Evolutionary conservation across 2,113 vertebrate genomes (phyloP), one percentile per base, ranked within the genome.

Genomic region (Rhipidura dahli): DNA sequence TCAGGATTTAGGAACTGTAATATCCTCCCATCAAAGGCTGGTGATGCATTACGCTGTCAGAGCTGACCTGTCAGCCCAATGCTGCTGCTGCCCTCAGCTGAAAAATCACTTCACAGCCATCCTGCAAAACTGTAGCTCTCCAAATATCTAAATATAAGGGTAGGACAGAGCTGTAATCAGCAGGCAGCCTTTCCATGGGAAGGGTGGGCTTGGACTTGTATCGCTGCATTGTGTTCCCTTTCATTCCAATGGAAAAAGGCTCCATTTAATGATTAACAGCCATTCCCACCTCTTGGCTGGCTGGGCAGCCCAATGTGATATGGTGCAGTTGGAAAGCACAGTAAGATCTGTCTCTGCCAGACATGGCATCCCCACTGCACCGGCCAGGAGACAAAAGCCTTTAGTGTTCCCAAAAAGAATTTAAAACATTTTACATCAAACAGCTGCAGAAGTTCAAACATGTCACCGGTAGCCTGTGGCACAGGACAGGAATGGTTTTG

Each of bases 391-490:
- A 97, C 94, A 97, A 96, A 96, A 97, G 87, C 35, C 89, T 90
- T 80, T 71, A 96, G 83, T 96, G 95, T 96, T 96, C 83, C 60
- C 1, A 4, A 69, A 70, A 97, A 95, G 92, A 97, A 97, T 96
- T 87, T 86, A 56, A 97, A 97, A 86, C 78, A 94, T 97, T 81
- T 95, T 61, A 78, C 96, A 96, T 97, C 96, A 96, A 96, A 96
- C 10, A 2, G 88, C 68, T 71, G 90, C 94, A 57, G 83, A 28
- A 93, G 87, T 95, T 97, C 89, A 95, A 90, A 87, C 86, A 0
- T 89, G 94, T 96, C 91, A 50, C 95, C 11, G 3, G 91, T 73
- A 40, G 90, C 86, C 85, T 37, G 80, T 90, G 91, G 69, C 73
- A 83, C 39, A 16, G 91, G 83, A 33, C 26, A 66, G 77, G 68